Evolutionary conservation across 2,797 vertebrate genomes (phyloP).

Genomic region (Meda fulgida): DNA sequence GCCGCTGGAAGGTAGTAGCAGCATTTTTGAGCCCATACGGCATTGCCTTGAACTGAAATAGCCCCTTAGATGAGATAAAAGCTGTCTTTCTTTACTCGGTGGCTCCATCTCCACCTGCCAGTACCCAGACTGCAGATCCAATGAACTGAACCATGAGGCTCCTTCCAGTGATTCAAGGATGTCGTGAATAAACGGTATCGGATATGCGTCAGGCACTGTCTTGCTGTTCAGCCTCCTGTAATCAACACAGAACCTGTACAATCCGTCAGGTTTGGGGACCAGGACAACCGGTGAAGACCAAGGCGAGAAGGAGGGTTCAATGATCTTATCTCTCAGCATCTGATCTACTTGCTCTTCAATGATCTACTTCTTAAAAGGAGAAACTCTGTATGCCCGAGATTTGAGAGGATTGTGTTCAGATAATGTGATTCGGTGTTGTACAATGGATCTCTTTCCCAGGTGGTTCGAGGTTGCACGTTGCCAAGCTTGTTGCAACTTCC

Average conservation of each 20-base stretch:
- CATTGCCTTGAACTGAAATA: neutral
- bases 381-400: neutral
- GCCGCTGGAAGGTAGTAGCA: neutral
- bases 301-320: conserved; percentile 1
- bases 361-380: neutral
- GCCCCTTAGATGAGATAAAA: neutral
- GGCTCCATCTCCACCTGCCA: conserved; percentile 19
- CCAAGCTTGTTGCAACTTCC: too few species aligned
- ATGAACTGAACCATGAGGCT: neutral
- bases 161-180: neutral
- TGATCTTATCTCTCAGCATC: conserved; percentile 2
- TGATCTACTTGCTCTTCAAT: neutral
- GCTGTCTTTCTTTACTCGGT: neutral
- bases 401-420: neutral
- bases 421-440: too few species aligned
- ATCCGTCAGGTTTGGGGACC: neutral
- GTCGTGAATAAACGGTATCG: conserved; percentile 3
- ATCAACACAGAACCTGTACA: conserved; percentile 5
- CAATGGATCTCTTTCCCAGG: too few species aligned
- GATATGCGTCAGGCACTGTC: neutral
- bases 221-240: neutral
- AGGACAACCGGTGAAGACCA: neutral
- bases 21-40: neutral
- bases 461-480: too few species aligned
- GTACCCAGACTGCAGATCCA: conserved; percentile 20